Evolutionary conservation across 1,140 invertebrate genomes (phyloP).

Genomic region (Euborellia annulipes): DNA sequence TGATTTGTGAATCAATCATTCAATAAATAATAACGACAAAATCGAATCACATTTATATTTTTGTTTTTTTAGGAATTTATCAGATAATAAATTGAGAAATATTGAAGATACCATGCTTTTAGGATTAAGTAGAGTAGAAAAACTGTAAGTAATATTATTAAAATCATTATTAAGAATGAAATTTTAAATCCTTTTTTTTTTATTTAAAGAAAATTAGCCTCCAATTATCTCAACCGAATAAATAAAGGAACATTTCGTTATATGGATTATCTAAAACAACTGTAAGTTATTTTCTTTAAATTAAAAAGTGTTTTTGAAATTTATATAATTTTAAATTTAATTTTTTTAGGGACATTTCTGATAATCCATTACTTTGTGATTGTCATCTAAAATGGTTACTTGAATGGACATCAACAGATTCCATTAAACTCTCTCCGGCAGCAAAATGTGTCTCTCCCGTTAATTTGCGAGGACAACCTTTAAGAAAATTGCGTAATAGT

Average conservation of each 20-base stretch:
- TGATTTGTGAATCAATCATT: no score
- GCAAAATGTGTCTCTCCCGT: constrained; percentile 56
- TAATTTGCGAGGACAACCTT: constrained; percentile 42
- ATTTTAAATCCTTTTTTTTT: constrained; percentile 14
- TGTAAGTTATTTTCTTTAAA: constrained; percentile 41
- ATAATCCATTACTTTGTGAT: constrained; percentile 65
- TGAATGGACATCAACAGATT: constrained; percentile 48
- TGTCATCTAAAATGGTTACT: constrained; percentile 66
- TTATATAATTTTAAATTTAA: no score
- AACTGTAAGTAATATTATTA: constrained; percentile 30
- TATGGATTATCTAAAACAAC: constrained; percentile 42
- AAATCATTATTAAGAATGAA: constrained; percentile 11
- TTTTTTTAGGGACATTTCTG: constrained; percentile 49
- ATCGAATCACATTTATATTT: no score
- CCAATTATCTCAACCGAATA: constrained; percentile 48
- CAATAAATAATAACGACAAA: no score
- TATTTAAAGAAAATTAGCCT: constrained; percentile 33
- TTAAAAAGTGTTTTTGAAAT: no score
- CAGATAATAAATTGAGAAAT: background rate
- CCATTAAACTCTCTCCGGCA: constrained; percentile 47
- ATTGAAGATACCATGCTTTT: constrained; percentile 34
- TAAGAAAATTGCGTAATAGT: constrained; percentile 49
- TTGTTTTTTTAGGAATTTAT: background rate
- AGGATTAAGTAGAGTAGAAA: constrained; percentile 42
- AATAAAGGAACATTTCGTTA: constrained; percentile 47